These are phyloP conservation scores for Vannuccia rotundouncinata DNA, from an alignment of 2,888 invertebrate genomes.

Conservation along the genomic window DNA sequence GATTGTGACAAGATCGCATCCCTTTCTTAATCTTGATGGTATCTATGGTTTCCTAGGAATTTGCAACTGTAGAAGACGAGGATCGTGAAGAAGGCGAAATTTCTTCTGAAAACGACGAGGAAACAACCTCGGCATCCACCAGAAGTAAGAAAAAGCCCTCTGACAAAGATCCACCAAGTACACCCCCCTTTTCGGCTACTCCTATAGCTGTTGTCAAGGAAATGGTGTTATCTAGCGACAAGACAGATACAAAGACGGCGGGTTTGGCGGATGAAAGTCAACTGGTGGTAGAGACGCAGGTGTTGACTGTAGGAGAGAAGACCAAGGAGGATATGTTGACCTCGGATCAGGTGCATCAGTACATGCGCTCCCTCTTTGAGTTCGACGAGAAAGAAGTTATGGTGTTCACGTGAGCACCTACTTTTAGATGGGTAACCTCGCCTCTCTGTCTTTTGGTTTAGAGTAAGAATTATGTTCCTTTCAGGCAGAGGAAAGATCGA, in stretches of 20 bases:
- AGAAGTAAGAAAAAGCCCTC: background rate
- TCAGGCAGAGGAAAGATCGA: background rate
- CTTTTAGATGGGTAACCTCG: too few relatives aligned
- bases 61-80: background rate
- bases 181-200: background rate
- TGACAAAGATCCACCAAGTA: background rate
- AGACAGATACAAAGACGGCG: background rate
- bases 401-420: background rate
- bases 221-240: background rate
- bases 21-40: too few relatives aligned
- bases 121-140: background rate
- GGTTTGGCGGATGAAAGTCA: background rate
- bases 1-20: too few relatives aligned
- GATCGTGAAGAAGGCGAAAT: conserved; percentile 1
- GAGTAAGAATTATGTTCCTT: too few relatives aligned
- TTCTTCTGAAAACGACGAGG: background rate
- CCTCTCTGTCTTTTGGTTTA: too few relatives aligned
- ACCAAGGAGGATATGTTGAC: conserved; percentile 1
- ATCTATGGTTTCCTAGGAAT: too few relatives aligned
- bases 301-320: background rate
- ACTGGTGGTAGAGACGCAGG: background rate
- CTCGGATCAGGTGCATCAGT: background rate
- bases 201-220: background rate
- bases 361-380: background rate
- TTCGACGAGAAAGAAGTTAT: conserved; percentile 2